Evolutionary conservation across 2,113 vertebrate species (phyloP), one percentile per base, ranked within the genome.

Genomic region (Sinocyclocheilus maitianheensis): DNA sequence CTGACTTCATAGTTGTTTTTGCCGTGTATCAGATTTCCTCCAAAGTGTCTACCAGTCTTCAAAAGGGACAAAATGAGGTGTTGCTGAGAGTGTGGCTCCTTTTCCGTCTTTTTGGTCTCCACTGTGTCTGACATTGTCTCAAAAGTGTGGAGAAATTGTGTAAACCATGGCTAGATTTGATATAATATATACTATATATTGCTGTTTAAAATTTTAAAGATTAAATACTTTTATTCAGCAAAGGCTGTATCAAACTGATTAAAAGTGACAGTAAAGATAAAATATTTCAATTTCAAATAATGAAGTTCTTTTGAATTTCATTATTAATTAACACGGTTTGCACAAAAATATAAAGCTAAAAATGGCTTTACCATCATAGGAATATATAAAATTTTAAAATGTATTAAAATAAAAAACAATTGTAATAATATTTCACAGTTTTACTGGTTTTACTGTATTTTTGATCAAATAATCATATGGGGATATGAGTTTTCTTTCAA

Each of bases 1-100:
- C 93, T 94, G 93, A 95, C 94, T 94, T 94, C 93, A 94, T 92
- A 81, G 88, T 91, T 94, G 86, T 91, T 92, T 95, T 95, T 90
- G 86, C 91, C 91, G 91, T 92, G 81, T 94, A 92, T 95, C 93
- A 13, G 86, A 91, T 95, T 95, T 93, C 94, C 88, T 91, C 91
- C 87, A 91, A 93, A 91, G 92, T 91, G 91, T 95, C 94, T 92
- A 89, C 92, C 87, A 92, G 90, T 92, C 94, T 93, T 93, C 74
- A 80, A 92, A 90, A 90, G 91, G 93, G 93, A 95, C 93, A 92
- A 60, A 87, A 87, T 24, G 85, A 94, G 93, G 92, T 92, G 92
- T 83, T 80, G 86, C 77, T 63, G 87, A 86, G 48, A 55, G 37
- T 26, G 74, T 86, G 84, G 65, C 86, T 87, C 85, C 67, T 80